Conservation (phyloP, 2,797 vertebrate species). For the Smutsia gigantea region DNA sequence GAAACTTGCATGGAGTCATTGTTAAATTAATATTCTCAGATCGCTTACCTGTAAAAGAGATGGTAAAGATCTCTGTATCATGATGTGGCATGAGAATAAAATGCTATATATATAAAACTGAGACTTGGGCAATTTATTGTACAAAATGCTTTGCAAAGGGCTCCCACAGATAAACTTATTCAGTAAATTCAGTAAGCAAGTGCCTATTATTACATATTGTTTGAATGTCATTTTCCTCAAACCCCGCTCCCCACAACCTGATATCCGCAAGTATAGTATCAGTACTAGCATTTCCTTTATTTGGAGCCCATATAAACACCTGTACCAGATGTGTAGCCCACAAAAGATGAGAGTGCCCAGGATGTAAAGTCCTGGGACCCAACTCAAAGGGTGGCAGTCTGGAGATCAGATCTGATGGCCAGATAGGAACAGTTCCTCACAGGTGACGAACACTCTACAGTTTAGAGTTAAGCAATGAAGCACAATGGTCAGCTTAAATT, state of each 20-base stretch:
- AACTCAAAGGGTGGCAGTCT: background rate
- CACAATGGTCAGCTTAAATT: background rate
- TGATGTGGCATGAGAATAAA: background rate
- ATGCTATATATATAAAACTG: background rate
- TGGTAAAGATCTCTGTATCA: background rate
- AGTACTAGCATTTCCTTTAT: background rate
- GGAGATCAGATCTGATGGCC: background rate
- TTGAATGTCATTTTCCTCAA: background rate
- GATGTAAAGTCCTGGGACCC: background rate
- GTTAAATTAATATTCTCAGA: slow-evolving; percentile 1
- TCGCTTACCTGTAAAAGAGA: background rate
- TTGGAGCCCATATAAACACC: background rate
- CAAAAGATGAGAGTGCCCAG: background rate
- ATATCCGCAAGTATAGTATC: background rate
- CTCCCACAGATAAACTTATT: background rate
- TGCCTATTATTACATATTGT: background rate
- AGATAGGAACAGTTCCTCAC: background rate
- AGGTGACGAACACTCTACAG: background rate
- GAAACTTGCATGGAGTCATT: background rate
- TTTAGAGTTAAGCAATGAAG: background rate
- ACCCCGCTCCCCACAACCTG: background rate
- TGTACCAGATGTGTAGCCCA: background rate
- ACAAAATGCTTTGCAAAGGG: background rate
- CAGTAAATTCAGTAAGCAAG: background rate
- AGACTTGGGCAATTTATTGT: too few relatives aligned